phyloP scores from a whole-genome alignment of 2,113 vertebrate genomes.

The Rattus norvegicus region GRCr8 NC_086029.1:76378501-76379000 shows the following conservation, averaged over 20 bases:
- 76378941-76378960: too few relatives aligned
- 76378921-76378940: slow-evolving; percentile 5
- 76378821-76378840: neutral
- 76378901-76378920: neutral
- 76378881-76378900: slow-evolving; percentile 10
- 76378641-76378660: slow-evolving; percentile 30
- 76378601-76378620: neutral
- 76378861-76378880: neutral
- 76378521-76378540: slow-evolving; percentile 51
- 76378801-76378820: neutral
- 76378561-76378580: neutral
- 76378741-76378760: neutral
- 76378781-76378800: neutral
- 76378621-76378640: neutral
- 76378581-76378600: neutral
- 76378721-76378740: neutral
- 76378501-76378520: neutral
- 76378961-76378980: neutral
- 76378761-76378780: neutral
- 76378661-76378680: neutral
- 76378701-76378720: neutral
- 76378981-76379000: neutral
- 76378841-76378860: neutral
- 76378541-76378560: neutral
- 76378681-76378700: neutral